Conservation (phyloP, 2,113 vertebrate species). For the Cavia aperea region DNA sequence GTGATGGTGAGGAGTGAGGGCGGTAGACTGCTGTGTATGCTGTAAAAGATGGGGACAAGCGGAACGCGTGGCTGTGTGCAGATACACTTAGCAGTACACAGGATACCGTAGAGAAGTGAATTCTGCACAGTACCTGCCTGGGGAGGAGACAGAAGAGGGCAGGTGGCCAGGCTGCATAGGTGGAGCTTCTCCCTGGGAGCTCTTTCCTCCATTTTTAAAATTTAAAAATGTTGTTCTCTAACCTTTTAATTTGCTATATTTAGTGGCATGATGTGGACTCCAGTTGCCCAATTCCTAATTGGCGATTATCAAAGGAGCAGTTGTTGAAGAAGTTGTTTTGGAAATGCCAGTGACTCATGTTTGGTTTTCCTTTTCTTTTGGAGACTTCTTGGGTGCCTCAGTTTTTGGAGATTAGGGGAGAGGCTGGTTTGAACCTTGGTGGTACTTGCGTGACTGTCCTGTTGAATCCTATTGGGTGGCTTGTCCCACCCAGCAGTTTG, state of each 20-base stretch:
- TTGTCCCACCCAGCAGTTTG: background rate
- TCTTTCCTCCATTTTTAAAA: background rate
- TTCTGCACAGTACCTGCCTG: background rate
- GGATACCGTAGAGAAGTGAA: background rate
- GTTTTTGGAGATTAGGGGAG: slow-evolving; percentile 71
- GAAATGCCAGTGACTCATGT: background rate
- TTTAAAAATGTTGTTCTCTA: background rate
- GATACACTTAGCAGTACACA: background rate
- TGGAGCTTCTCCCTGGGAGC: background rate
- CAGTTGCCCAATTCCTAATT: background rate
- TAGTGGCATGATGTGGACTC: background rate
- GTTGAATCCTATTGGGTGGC: no score
- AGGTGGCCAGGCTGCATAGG: background rate
- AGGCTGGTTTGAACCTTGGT: slow-evolving; percentile 47
- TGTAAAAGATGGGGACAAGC: background rate
- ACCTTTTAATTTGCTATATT: background rate
- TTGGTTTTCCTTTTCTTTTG: slow-evolving; percentile 35
- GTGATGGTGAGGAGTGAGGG: background rate
- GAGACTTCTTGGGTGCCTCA: slow-evolving; percentile 64
- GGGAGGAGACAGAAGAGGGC: background rate
- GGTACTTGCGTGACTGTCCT: background rate
- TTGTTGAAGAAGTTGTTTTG: slow-evolving; percentile 6
- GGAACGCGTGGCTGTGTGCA: background rate
- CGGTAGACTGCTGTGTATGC: background rate
- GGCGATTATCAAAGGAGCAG: background rate